Percentiles rank a stretch among this genome's conserved stretches.
Conservation (phyloP, 92 coral and sea anemone species). For the Virgularia gustaviana region DNA sequence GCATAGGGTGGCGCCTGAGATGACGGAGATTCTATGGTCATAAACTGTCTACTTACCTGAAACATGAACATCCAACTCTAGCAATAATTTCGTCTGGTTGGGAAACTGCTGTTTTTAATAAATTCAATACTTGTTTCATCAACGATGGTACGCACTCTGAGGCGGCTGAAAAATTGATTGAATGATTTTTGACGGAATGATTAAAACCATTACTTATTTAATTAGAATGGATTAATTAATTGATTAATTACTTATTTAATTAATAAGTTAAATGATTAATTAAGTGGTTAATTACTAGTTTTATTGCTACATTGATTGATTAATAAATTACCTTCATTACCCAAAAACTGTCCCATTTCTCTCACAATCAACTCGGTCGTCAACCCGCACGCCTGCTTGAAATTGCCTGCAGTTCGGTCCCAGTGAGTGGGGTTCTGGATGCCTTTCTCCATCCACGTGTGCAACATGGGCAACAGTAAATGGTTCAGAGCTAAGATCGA, state of each 20-base stretch:
- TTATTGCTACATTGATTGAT: too few relatives aligned
- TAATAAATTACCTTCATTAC: slow-evolving; percentile 73
- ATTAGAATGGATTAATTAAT: too few relatives aligned
- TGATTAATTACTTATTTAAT: too few relatives aligned
- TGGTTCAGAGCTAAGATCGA: slow-evolving; percentile 85
- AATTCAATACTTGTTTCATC: slow-evolving; percentile 86
- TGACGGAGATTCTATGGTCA: too few relatives aligned
- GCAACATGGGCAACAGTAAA: slow-evolving; percentile 86
- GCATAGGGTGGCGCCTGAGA: too few relatives aligned
- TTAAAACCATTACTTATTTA: too few relatives aligned
- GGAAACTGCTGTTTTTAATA: slow-evolving; percentile 79
- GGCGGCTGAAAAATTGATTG: slow-evolving; percentile 64
- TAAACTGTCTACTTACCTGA: slow-evolving; percentile 62
- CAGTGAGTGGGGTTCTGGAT: slow-evolving; percentile 81
- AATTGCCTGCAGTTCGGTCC: slow-evolving; percentile 98
- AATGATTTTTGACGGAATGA: neutral
- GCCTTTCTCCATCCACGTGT: slow-evolving; percentile 93
- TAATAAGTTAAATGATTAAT: too few relatives aligned
- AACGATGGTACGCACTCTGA: slow-evolving; percentile 92
- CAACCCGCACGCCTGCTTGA: slow-evolving; percentile 99
- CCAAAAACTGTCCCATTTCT: slow-evolving; percentile 82
- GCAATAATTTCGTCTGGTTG: slow-evolving; percentile 97
- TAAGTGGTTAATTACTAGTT: too few relatives aligned
- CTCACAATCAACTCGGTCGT: slow-evolving; percentile 92
- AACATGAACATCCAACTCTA: slow-evolving; percentile 95